Evolutionary conservation across 2,888 invertebrate genomes (phyloP).

Genomic region (Acleris emargana): DNA sequence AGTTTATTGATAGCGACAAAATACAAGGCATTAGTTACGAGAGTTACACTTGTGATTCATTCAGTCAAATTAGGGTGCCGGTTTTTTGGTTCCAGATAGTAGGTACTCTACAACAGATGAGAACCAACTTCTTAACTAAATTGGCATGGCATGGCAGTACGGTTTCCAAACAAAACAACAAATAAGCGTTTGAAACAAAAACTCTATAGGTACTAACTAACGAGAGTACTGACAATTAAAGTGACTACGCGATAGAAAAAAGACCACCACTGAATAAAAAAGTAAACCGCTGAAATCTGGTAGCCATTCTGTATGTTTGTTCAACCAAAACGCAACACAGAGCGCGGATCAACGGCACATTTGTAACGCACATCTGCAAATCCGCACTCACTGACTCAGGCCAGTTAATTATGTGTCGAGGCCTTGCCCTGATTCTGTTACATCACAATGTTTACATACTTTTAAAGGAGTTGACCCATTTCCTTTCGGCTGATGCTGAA

Average conservation of each 20-base stretch:
- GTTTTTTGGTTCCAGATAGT: neutral
- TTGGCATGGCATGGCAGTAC: neutral
- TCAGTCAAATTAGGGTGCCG: too few relatives aligned
- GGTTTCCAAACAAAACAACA: neutral
- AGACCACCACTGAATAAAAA: too few relatives aligned
- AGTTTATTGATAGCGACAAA: too few relatives aligned
- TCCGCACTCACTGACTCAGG: slow-evolving; percentile 6
- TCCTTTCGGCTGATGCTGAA: neutral
- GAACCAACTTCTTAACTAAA: neutral
- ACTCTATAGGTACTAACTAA: too few relatives aligned
- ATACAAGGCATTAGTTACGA: too few relatives aligned
- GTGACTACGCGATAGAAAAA: too few relatives aligned
- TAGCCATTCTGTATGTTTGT: slow-evolving; percentile 5
- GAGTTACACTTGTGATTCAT: too few relatives aligned
- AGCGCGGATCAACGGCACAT: neutral
- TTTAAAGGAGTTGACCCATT: neutral
- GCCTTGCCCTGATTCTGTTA: slow-evolving; percentile 19
- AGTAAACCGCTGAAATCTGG: neutral
- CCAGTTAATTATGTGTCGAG: slow-evolving; percentile 18
- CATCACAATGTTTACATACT: slow-evolving; percentile 10
- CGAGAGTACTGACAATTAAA: too few relatives aligned
- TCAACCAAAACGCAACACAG: neutral
- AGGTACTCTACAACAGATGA: neutral
- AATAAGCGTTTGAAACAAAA: too few relatives aligned
- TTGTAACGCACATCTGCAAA: neutral